Conservation (phyloP, 1,140 invertebrate species). For the Drosophila aff. region DNA sequence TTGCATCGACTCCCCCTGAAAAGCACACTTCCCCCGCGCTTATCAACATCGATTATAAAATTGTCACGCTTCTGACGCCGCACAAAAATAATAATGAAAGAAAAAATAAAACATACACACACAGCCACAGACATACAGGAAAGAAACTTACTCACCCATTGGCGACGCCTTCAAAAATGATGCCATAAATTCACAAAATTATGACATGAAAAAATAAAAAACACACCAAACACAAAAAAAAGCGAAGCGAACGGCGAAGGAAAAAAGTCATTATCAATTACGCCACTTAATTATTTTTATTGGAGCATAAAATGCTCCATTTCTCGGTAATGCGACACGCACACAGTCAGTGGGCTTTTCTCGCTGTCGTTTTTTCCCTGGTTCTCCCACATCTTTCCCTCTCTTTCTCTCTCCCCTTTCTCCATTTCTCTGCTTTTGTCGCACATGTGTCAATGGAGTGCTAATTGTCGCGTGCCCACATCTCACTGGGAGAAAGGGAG, state of each 20-base stretch:
- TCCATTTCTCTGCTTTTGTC: conserved; percentile 30
- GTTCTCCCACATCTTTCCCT: not conserved
- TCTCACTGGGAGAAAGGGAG: conserved; percentile 35
- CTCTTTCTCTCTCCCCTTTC: not conserved
- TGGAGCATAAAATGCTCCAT: conserved; percentile 83
- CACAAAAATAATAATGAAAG: conserved; percentile 33
- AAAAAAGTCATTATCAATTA: conserved; percentile 81
- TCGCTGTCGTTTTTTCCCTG: not conserved
- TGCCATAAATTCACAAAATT: conserved; percentile 67
- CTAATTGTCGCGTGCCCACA: conserved; percentile 80
- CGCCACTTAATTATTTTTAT: conserved; percentile 83
- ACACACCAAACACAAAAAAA: conserved; percentile 31
- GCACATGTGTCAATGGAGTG: conserved; percentile 79
- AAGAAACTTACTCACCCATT: conserved; percentile 8
- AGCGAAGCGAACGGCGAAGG: conserved; percentile 12
- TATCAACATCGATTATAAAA: conserved; percentile 46
- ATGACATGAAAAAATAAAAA: conserved; percentile 62
- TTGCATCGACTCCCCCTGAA: conserved; percentile 17
- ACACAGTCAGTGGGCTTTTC: conserved; percentile 7
- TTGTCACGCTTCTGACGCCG: conserved; percentile 40
- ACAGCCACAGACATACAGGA: not conserved
- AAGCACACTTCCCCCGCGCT: conserved; percentile 7
- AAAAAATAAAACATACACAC: not conserved
- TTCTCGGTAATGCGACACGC: conserved; percentile 56
- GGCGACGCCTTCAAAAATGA: conserved; percentile 45